These are phyloP conservation scores for Vanessa tameamea DNA, from an alignment of 1,140 invertebrate species.

Conservation along the genomic window DNA sequence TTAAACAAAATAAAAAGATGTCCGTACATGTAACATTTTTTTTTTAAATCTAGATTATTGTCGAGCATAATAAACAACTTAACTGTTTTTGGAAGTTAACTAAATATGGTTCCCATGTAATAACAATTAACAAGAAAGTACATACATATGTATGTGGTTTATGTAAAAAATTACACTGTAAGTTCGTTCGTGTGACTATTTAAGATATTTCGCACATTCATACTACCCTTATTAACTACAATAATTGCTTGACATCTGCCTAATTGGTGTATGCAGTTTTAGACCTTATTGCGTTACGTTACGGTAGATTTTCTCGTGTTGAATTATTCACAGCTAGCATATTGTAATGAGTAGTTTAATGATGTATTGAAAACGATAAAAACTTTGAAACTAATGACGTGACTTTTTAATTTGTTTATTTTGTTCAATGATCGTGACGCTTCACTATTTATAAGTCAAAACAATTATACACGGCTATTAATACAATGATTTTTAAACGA, in stretches of 20 bases:
- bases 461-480: too few relatives aligned
- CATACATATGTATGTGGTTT: background rate
- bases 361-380: background rate
- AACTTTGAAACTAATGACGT: background rate
- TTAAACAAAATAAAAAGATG: too few relatives aligned
- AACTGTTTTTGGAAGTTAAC: background rate
- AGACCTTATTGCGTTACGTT: background rate
- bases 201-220: conserved; percentile 6
- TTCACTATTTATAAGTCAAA: too few relatives aligned
- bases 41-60: too few relatives aligned
- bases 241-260: background rate
- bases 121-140: background rate
- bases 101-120: background rate
- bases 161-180: background rate
- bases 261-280: background rate
- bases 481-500: too few relatives aligned
- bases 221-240: background rate
- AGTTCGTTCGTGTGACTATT: background rate
- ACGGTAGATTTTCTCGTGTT: background rate
- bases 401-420: background rate
- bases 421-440: background rate
- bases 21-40: too few relatives aligned
- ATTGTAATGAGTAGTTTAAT: background rate
- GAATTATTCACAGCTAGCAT: background rate
- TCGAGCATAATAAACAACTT: background rate